Evolutionary conservation across 2,797 vertebrate species (phyloP), one percentile per base, ranked within the genome.

Genomic region (Amphiprion clarkii): DNA sequence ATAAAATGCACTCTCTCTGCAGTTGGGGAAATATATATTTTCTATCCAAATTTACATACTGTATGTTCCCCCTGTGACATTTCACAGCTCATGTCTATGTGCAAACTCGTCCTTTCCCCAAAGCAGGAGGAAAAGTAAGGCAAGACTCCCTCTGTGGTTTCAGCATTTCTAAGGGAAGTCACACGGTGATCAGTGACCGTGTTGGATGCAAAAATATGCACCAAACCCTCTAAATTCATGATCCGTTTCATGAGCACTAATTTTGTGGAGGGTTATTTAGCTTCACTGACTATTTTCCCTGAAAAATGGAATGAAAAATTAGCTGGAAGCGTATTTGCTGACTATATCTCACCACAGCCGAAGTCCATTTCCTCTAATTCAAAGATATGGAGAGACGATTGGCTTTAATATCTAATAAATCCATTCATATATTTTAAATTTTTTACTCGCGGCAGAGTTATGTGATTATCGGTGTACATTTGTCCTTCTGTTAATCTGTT

Each of bases 81-180:
- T 52, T 48, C 52, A 67, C 53, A 74, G 68, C 55, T 78, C 39
- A 56, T 9, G 5, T 63, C 19, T 68, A 27, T 40, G 53, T 62
- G 23, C 44, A 48, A 75, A 61, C 23, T 11, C 33, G 53, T 66
- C 25, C 49, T 55, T 14, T 23, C 63, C n/a, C 44, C 14, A 58
- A 66, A 65, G 72, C 36, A 23, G 29, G n/a, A 55, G 57, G 36
- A 25, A 55, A 55, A 66, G 51, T 27, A 31, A 58, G 56, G 25
- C 49, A 75, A 76, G 25, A 21, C 61, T 68, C 40, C 40, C 25
- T 19, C 46, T 42, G 48, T 48, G 64, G 36, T 68, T 74, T 54
- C 58, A 51, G 56, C 23, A 46, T 59, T 69, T 72, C 16, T 19
- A 14, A 12, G 17, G 12, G n/a, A 60, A 5, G 53, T 58, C 44